These are phyloP conservation scores for Thymelicus acteon DNA, from an alignment of 2,888 invertebrate genomes.

Conservation along the genomic window DNA sequence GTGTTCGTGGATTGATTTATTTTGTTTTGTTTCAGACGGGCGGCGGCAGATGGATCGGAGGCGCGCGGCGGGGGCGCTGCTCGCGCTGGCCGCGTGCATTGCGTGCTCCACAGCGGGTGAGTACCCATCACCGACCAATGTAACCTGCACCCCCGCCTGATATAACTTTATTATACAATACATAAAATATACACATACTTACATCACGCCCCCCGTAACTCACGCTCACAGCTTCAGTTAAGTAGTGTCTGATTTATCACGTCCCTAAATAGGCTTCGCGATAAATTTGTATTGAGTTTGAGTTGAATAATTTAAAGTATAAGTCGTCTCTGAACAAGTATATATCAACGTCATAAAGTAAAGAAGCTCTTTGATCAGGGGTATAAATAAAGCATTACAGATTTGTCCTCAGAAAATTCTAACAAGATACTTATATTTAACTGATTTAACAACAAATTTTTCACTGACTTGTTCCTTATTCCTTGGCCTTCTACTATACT, in stretches of 20 bases:
- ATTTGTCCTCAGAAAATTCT: too few relatives aligned
- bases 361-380: too few relatives aligned
- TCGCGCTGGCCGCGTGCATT: conserved; percentile 81
- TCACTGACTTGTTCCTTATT: too few relatives aligned
- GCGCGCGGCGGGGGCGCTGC: conserved; percentile 83
- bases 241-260: neutral
- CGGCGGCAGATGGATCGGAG: conserved; percentile 81
- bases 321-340: too few relatives aligned
- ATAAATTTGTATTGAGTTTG: too few relatives aligned
- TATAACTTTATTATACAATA: conserved; percentile 22
- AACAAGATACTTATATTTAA: too few relatives aligned
- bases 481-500: too few relatives aligned
- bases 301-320: too few relatives aligned
- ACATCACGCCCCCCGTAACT: neutral
- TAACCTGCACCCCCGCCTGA: conserved; percentile 15
- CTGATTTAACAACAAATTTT: too few relatives aligned
- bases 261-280: too few relatives aligned
- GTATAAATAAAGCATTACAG: too few relatives aligned
- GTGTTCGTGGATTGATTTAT: conserved; percentile 32
- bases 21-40: conserved; percentile 71
- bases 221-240: neutral
- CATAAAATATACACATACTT: conserved; percentile 5
- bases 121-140: conserved; percentile 38
- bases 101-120: conserved; percentile 77
- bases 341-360: too few relatives aligned